A percentile compares a stretch with the other conserved stretches of the same genome.
These are phyloP conservation scores for Sarcophilus harrisii DNA, from an alignment of 2,797 vertebrate genomes.

Conservation along the genomic window DNA sequence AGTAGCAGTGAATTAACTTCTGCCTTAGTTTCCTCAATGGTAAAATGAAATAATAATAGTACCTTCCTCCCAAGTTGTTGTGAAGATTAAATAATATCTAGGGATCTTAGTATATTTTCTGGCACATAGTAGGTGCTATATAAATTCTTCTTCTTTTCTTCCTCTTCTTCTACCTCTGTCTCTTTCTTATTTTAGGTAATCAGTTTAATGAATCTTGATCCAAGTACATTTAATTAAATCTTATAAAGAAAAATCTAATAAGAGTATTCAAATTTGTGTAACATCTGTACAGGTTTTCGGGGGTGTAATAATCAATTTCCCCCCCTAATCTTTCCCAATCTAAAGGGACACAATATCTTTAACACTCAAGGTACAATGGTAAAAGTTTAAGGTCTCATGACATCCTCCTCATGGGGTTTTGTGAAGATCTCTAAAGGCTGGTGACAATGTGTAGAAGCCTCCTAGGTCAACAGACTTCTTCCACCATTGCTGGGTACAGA, in stretches of 20 bases:
- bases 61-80: not conserved
- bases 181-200: not conserved
- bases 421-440: no score
- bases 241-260: not conserved
- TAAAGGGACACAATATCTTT: not conserved
- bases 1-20: not conserved
- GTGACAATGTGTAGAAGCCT: no score
- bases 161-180: no score
- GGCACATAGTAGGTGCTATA: no score
- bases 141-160: no score
- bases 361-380: not conserved
- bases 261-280: not conserved
- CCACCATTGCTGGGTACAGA: no score
- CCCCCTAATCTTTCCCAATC: not conserved
- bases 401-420: no score
- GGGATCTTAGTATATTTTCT: not conserved
- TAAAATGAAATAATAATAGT: not conserved
- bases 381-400: no score
- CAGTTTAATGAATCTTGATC: not conserved
- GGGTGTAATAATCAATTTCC: not conserved
- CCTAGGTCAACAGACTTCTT: no score
- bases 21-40: not conserved
- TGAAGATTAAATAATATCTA: not conserved
- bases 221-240: not conserved
- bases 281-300: not conserved